Conservation (phyloP, 2,888 invertebrate genomes). For the Harpalus rufipes region DNA sequence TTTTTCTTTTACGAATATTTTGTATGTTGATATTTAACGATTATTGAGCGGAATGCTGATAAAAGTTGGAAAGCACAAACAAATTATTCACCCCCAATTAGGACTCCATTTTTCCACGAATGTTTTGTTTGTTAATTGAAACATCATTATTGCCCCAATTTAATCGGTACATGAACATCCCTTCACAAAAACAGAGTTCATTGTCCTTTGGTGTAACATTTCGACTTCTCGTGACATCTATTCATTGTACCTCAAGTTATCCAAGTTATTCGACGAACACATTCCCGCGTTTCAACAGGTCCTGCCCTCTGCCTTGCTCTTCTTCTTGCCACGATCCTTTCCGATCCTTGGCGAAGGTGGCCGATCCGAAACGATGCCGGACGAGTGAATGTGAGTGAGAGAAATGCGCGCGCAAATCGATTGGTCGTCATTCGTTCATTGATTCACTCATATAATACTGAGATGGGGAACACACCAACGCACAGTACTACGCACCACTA, state of each 20-base stretch:
- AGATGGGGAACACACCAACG: constrained; percentile 25
- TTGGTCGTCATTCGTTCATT: constrained; percentile 34
- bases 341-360: not conserved
- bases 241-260: constrained; percentile 34
- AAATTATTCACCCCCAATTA: not conserved
- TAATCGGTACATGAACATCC: not conserved
- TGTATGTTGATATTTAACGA: no score
- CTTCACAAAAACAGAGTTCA: constrained; percentile 37
- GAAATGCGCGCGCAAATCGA: constrained; percentile 45
- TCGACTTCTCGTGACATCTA: constrained; percentile 34
- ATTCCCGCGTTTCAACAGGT: constrained; percentile 43
- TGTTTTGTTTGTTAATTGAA: constrained; percentile 3
- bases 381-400: not conserved
- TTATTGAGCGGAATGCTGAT: not conserved
- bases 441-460: constrained; percentile 11
- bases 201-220: constrained; percentile 24
- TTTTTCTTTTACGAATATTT: no score
- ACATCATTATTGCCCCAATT: constrained; percentile 3
- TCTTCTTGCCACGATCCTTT: not conserved
- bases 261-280: constrained; percentile 16
- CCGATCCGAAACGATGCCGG: not conserved
- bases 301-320: constrained; percentile 28
- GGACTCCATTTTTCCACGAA: not conserved
- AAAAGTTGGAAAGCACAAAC: not conserved
- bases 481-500: constrained; percentile 16